Base-by-base conservation (phyloP, 2,113 vertebrate species). In the Tenrec ecaudatus region DNA sequence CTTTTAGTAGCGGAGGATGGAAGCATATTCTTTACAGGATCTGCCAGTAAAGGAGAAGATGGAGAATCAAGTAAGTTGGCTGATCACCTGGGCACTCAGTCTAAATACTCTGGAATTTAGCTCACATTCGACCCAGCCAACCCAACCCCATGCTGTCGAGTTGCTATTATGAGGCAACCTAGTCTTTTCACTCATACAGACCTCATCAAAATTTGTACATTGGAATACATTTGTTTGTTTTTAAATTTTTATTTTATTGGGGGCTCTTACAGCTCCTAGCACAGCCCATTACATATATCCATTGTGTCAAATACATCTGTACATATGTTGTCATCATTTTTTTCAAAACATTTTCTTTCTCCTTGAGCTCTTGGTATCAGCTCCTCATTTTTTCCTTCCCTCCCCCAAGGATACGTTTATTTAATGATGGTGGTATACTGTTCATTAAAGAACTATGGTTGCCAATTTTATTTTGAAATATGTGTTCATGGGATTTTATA, bases 11-110 rank as follows among this genome's bases (percentile, higher is more conserved):
- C 99, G 38, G 99, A 99, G 94, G 99, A 99, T 89, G 99, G 99
- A 95, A 99, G 99, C 89, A 98, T 99, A 93, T 99, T 99, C 98
- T 99, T 99, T 93, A 99, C 99, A 25, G 99, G 99, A 47, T 99
- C 99, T 69, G 99, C 99, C 89, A 99, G 99, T 98, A 99, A 99
- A 98, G 99, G 99, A 96, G 99, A 99, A 93, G 99, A 99, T 82
- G 99, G 99, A 14, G 99, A 99, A 95, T 99, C 99, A 95, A 99
- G 99, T 99, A 99, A 47, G 99, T 98, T 86, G 92, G 33, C 29
- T 62, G 14, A 64, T 57, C 15, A 73, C 11, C 23, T 90, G n/a
- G 27, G 14, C 53, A 43, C 66, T 95, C 22, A 64, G 0, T 84
- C 68, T 84, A 84, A 71, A 36, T 71, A 62, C 29, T 53, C 31